phyloP scores from a whole-genome alignment of 2,113 vertebrate species.

The Verasper variegatus region DNA sequence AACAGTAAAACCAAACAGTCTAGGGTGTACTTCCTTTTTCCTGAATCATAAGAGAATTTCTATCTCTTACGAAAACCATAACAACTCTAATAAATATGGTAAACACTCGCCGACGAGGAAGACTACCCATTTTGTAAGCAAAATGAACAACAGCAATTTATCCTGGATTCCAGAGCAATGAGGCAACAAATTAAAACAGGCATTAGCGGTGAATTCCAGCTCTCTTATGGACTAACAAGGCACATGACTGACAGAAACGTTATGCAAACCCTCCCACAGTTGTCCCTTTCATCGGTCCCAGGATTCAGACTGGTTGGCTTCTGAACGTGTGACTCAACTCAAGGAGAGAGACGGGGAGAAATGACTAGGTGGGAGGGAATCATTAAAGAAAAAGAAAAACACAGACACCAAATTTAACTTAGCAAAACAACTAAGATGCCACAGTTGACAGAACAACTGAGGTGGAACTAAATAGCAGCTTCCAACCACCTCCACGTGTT shows the following conservation, averaged over 20 bases:
- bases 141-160: conserved; percentile 53
- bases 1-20: not conserved
- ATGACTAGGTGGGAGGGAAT: conserved; percentile 55
- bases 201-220: conserved; percentile 70
- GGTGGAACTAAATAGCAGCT: conserved; percentile 21
- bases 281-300: conserved; percentile 70
- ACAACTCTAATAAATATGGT: conserved; percentile 36
- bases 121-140: conserved; percentile 37
- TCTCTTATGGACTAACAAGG: conserved; percentile 58
- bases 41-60: conserved; percentile 17
- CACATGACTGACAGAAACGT: conserved; percentile 74
- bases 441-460: conserved; percentile 17
- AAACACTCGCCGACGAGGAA: conserved; percentile 32
- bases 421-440: not conserved
- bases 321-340: conserved; percentile 54
- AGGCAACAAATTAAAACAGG: conserved; percentile 76
- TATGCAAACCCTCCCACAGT: conserved; percentile 71
- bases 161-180: conserved; percentile 72
- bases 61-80: conserved; percentile 28
- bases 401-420: not conserved
- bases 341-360: conserved; percentile 34
- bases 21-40: conserved; percentile 16
- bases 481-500: conserved; percentile 48
- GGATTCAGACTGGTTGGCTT: conserved; percentile 50
- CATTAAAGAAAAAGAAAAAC: not conserved